Conservation (phyloP, 1,140 invertebrate genomes). For the Drosophila baimaii region DNA sequence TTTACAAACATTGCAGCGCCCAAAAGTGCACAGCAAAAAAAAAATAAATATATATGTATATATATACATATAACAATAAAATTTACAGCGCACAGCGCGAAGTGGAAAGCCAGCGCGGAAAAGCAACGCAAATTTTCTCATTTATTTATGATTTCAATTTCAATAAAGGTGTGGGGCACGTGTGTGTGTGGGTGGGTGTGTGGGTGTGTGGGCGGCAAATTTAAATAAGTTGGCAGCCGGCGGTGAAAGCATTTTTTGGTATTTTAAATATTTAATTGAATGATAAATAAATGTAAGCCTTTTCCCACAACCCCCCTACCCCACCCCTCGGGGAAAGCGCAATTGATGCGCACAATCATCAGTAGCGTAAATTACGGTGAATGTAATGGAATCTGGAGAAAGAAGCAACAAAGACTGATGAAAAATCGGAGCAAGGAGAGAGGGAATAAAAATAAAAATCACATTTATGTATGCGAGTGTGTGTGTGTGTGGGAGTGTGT, state of each 20-base stretch:
- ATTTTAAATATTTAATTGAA: constrained; percentile 83
- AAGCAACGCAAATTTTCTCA: constrained; percentile 68
- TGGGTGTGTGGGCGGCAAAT: constrained; percentile 25
- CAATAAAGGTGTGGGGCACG: constrained; percentile 67
- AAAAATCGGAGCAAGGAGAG: constrained; percentile 1
- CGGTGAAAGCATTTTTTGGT: constrained; percentile 82
- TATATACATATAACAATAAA: constrained; percentile 73
- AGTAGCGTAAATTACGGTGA: constrained; percentile 62
- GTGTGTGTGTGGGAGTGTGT: background rate
- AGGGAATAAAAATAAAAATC: constrained; percentile 19
- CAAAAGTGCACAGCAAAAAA: constrained; percentile 7
- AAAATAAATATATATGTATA: constrained; percentile 31
- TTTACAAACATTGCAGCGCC: constrained; percentile 73
- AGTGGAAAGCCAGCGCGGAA: constrained; percentile 9
- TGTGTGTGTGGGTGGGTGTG: background rate
- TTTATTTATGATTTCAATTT: constrained; percentile 83
- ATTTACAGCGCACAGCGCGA: constrained; percentile 51
- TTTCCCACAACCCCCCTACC: constrained; percentile 16
- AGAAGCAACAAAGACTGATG: constrained; percentile 11
- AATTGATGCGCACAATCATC: constrained; percentile 22
- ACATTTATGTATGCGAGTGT: background rate
- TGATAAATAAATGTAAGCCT: constrained; percentile 78
- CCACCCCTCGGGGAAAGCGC: no score
- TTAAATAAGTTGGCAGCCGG: constrained; percentile 64
- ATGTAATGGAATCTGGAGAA: constrained; percentile 25